These are phyloP conservation scores for Drosophila chauvacae DNA, from an alignment of 1,140 invertebrate species.

Conservation along the genomic window DNA sequence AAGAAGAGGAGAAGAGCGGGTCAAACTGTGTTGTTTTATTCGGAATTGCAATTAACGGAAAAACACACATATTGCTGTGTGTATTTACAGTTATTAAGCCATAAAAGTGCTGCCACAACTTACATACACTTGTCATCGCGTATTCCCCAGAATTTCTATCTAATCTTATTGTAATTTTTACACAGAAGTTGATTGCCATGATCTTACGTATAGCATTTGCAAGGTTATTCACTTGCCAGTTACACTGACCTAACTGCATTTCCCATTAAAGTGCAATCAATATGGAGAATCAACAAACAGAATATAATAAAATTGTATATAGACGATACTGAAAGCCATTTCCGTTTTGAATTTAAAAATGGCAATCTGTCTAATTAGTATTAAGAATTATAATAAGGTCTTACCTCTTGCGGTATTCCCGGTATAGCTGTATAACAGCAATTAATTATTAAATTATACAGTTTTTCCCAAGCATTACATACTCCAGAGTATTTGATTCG, in stretches of 20 bases:
- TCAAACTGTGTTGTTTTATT: constrained; percentile 25
- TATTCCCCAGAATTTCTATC: constrained; percentile 25
- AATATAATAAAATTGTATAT: background rate
- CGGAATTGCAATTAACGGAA: constrained; percentile 23
- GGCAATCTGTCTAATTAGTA: background rate
- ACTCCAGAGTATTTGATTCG: background rate
- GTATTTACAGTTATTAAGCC: constrained; percentile 21
- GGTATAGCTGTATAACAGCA: background rate
- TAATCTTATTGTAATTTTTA: constrained; percentile 21
- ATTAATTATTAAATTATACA: background rate
- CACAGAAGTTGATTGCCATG: constrained; percentile 4
- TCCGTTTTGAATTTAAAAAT: background rate
- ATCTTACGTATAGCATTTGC: background rate
- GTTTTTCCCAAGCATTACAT: background rate
- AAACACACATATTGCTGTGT: constrained; percentile 15
- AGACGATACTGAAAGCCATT: background rate
- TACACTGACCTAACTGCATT: constrained; percentile 1
- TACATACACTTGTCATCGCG: constrained; percentile 4
- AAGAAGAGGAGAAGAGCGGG: background rate
- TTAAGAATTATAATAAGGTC: background rate
- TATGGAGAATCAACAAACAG: background rate
- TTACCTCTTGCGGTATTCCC: background rate
- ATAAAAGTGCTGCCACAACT: constrained; percentile 19
- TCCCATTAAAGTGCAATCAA: constrained; percentile 5
- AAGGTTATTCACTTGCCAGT: background rate